phyloP scores from a whole-genome alignment of 2,797 vertebrate species.

The Tragopan temminckii region DNA sequence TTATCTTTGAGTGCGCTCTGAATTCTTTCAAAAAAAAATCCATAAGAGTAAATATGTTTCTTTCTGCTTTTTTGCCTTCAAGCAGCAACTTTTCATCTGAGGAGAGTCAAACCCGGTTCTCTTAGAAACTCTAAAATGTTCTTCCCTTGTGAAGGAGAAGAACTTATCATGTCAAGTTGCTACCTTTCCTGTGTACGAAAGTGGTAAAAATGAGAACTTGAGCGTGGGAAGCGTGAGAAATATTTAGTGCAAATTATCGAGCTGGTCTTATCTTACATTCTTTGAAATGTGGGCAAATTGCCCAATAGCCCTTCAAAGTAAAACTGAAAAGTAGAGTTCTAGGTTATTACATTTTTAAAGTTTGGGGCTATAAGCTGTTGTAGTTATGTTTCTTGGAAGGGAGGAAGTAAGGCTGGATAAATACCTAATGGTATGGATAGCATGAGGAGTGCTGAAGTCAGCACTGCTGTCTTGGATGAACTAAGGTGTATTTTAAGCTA shows the following conservation, averaged over 20 bases:
- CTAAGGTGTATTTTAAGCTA: neutral
- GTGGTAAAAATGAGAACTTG: neutral
- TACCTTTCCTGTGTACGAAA: rapidly evolving
- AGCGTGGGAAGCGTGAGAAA: neutral
- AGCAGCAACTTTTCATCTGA: neutral
- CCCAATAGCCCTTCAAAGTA: neutral
- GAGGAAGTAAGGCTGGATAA: neutral
- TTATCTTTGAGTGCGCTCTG: neutral
- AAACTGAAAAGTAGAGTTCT: neutral
- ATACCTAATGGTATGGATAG: rapidly evolving
- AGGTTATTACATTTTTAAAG: neutral
- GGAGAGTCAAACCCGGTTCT: neutral
- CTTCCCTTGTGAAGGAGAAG: neutral
- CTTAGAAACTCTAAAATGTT: neutral
- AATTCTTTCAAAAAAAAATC: neutral
- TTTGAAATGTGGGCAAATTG: neutral
- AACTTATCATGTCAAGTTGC: neutral
- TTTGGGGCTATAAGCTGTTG: neutral
- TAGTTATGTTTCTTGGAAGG: neutral
- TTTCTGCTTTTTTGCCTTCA: neutral
- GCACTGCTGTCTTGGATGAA: neutral
- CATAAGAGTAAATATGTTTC: rapidly evolving
- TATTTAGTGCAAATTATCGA: neutral
- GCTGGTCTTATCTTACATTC: neutral
- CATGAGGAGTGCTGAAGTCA: neutral